Percentiles rank a stretch among this genome's conserved stretches.
These are phyloP conservation scores for Opisthograptis luteolata DNA, from an alignment of 2,888 invertebrate species.

Conservation along the genomic window DNA sequence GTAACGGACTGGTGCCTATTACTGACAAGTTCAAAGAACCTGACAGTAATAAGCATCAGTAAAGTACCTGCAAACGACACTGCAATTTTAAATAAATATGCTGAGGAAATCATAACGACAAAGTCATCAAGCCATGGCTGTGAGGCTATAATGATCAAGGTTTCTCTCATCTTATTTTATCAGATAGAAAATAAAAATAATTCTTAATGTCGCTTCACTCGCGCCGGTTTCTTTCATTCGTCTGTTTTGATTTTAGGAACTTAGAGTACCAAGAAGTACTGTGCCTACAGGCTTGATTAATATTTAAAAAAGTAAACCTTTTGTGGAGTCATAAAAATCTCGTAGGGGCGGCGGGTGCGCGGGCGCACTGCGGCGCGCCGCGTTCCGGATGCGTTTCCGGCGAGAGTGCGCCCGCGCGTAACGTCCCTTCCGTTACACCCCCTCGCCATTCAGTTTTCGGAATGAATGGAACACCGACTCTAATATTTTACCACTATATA, in stretches of 20 bases:
- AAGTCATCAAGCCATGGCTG: conserved; percentile 11
- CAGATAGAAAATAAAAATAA: too few relatives aligned
- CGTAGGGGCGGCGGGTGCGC: conserved; percentile 55
- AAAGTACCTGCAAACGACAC: too few relatives aligned
- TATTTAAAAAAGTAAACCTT: too few relatives aligned
- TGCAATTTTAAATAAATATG: conserved; percentile 14
- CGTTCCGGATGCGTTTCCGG: conserved; percentile 82
- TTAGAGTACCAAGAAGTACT: too few relatives aligned
- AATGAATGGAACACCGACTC: conserved; percentile 56
- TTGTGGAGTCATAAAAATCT: conserved; percentile 25
- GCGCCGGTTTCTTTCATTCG: too few relatives aligned
- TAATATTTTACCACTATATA: conserved; percentile 33
- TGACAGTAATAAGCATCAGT: too few relatives aligned
- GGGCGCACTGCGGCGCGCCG: conserved; percentile 67
- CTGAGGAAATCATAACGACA: conserved; percentile 4
- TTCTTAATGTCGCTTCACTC: too few relatives aligned
- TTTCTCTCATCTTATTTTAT: too few relatives aligned
- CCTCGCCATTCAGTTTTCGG: conserved; percentile 65
- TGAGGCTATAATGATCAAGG: background rate
- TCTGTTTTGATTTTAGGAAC: background rate
- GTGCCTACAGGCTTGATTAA: too few relatives aligned
- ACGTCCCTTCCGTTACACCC: conserved; percentile 80
- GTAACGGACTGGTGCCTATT: conserved; percentile 16
- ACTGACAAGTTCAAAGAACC: conserved; percentile 20
- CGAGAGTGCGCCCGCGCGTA: conserved; percentile 73